phyloP scores from a whole-genome alignment of 2,113 vertebrate genomes.

The Pelodiscus sinensis region DNA sequence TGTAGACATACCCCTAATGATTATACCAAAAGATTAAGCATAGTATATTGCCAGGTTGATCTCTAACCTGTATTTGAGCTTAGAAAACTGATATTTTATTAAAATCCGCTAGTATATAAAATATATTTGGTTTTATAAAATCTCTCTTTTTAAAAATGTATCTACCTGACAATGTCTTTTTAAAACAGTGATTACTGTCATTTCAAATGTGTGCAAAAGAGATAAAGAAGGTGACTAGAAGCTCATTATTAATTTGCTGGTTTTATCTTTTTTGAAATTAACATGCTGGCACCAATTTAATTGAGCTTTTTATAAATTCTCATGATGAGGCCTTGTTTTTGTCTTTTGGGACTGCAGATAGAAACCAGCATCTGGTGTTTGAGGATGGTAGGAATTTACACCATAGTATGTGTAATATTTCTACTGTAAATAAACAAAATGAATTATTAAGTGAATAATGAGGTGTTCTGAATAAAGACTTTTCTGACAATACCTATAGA shows the following conservation, averaged over 20 bases:
- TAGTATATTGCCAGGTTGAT: neutral
- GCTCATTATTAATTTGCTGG: constrained; percentile 71
- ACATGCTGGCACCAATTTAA: constrained; percentile 80
- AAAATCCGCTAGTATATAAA: neutral
- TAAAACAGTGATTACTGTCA: neutral
- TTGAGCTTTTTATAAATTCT: constrained; percentile 82
- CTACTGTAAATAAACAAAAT: constrained; percentile 84
- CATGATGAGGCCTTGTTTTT: constrained; percentile 73
- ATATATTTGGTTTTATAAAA: accelerated
- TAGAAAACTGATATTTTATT: neutral
- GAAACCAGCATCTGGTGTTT: constrained; percentile 82
- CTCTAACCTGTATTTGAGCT: neutral
- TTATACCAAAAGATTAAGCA: neutral
- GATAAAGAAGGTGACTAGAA: constrained; percentile 68
- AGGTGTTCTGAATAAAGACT: constrained; percentile 66
- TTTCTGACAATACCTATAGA: constrained; percentile 45
- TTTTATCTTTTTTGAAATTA: constrained; percentile 77
- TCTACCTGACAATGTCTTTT: neutral
- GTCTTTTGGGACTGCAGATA: constrained; percentile 76
- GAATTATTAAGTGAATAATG: constrained; percentile 82
- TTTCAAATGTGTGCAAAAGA: constrained; percentile 35
- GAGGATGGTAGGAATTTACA: constrained; percentile 80
- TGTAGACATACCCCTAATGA: too few species aligned
- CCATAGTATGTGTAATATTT: constrained; percentile 80
- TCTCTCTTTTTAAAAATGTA: neutral